Base-by-base conservation (phyloP, 2,888 invertebrate species). In the Acholoe squamosa region DNA sequence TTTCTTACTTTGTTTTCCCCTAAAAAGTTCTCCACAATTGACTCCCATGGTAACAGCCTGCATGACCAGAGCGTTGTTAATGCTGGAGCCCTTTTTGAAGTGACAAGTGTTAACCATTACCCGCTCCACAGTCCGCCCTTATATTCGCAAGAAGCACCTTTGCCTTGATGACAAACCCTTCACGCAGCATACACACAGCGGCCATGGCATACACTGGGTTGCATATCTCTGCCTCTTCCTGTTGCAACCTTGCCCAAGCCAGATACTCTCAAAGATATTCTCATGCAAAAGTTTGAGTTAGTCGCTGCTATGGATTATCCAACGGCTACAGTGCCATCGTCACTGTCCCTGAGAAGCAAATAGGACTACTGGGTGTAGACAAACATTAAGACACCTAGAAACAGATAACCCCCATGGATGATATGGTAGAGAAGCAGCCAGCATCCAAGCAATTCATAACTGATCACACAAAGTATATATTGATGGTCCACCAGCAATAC, bases 391-490 rank as follows among this genome's bases (percentile, higher is more conserved):
- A 43, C 10, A 43, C 43, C 43, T 43, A 43, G 43, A 43, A 14
- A n/a, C 43, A 43, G 43, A 43, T 43, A 7, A 3, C 43, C 43
- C 3, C 43, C 43, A 43, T 43, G 43, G 43, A 10, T 43, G 43
- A 43, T 43, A n/a, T n/a, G 3, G 43, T 43, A 43, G 5, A 43
- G 43, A 43, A 43, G 10, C 10, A 61, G 19, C 10, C 61, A 61
- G n/a, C 61, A n/a, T 61, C 22, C 19, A 61, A 61, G 61, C 61
- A 61, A n/a, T 61, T 61, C 25, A 25, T 71, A 28, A 14, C 31
- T 71, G 71, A 71, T 71, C 71, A 71, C 71, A 28, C 1, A 25
- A 25, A 71, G 71, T 71, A 71, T 71, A 71, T 71, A 71, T 28
- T 71, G 71, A 14, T 25, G 14, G 61, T 61, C 61, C 61, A 61